Evolutionary conservation across 2,888 invertebrate genomes (phyloP).

Genomic region (Eugnorisma glareosa): DNA sequence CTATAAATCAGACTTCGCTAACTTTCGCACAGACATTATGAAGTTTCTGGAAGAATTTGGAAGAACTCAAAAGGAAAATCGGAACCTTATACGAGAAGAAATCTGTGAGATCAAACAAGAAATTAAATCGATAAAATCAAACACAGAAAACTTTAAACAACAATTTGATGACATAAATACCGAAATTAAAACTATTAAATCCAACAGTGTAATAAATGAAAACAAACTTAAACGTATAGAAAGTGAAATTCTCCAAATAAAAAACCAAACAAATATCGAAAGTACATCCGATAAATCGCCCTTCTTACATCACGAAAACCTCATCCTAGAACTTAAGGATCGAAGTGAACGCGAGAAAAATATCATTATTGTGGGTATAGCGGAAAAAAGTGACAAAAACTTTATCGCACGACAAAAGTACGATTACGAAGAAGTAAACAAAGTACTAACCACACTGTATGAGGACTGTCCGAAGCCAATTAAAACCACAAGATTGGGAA

Average conservation of each 20-base stretch:
- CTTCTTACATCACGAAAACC: constrained; percentile 21
- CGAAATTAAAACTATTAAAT: constrained; percentile 23
- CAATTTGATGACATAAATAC: constrained; percentile 19
- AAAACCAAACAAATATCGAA: constrained; percentile 10
- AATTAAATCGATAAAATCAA: constrained; percentile 51
- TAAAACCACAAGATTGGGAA: too few relatives aligned
- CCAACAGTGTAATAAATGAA: constrained; percentile 11
- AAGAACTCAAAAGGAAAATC: constrained; percentile 49
- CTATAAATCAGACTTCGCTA: constrained; percentile 45
- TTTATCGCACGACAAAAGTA: neutral
- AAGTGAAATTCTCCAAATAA: constrained; percentile 21
- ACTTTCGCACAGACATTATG: constrained; percentile 52
- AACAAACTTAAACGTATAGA: constrained; percentile 19
- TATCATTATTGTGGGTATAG: constrained; percentile 11
- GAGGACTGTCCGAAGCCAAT: too few relatives aligned
- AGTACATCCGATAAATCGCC: constrained; percentile 10
- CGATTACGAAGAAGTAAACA: constrained; percentile 13
- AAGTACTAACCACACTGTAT: neutral
- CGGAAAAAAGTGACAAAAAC: constrained; percentile 11
- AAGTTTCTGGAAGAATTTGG: constrained; percentile 41
- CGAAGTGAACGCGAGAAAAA: constrained; percentile 20
- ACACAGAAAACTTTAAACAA: constrained; percentile 37
- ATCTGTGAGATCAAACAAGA: constrained; percentile 51
- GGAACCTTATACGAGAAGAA: constrained; percentile 46
- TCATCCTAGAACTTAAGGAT: constrained; percentile 31